phyloP scores from a whole-genome alignment of 2,797 vertebrate species.

The Acomys russatus region DNA sequence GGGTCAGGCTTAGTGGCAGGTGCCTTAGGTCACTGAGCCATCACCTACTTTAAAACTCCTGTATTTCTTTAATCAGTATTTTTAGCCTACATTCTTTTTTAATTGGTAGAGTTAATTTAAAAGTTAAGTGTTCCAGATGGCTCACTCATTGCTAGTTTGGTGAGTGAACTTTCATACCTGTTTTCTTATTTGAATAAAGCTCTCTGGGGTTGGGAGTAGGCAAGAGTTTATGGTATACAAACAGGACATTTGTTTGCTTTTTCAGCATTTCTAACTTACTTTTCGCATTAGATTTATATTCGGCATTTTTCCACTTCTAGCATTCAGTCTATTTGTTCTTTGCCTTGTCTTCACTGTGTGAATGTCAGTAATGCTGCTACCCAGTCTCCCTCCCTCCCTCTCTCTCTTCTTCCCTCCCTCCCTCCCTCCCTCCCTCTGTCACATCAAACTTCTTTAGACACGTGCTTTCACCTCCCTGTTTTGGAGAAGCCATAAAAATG shows the following conservation, averaged over 20 bases:
- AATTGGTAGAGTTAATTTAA: slow-evolving; percentile 3
- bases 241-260: neutral
- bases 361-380: neutral
- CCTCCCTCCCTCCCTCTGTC: neutral
- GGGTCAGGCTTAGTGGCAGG: neutral
- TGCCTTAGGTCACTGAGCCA: too few species aligned
- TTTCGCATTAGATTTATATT: neutral
- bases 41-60: neutral
- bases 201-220: neutral
- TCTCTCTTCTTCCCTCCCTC: neutral
- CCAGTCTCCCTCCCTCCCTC: neutral
- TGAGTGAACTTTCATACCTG: neutral
- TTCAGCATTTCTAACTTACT: neutral
- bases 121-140: neutral
- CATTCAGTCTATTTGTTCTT: neutral
- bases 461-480: neutral
- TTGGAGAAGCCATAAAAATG: slow-evolving; percentile 1
- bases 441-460: neutral
- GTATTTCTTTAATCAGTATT: neutral
- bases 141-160: neutral
- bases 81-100: slow-evolving; percentile 12
- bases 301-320: neutral
- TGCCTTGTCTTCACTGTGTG: neutral
- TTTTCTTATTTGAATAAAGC: neutral
- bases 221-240: neutral